Evolutionary conservation across 1,140 invertebrate genomes (phyloP), one percentile per base, ranked within the genome.

Genomic region (Monochamus saltuarius): DNA sequence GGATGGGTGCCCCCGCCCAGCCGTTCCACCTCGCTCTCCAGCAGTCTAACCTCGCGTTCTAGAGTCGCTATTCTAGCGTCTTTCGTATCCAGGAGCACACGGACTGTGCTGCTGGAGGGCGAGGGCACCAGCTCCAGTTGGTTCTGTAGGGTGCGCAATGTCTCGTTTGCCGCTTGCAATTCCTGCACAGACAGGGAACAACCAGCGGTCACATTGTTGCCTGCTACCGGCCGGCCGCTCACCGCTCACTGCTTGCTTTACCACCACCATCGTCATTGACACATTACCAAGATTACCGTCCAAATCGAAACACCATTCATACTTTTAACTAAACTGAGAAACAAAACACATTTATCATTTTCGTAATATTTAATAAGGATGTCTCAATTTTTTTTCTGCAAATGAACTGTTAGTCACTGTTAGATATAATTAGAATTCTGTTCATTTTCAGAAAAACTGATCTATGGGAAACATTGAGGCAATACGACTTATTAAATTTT

Each of bases 31-130:
- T 89, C 88, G 69, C 80, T 75, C 76, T 89, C 87, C 69, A 92
- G 82, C 68, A 89, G 77, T 56, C 83, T 82, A 59, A 94, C 84
- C 75, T 93, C 89, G 68, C 88, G 87, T 82, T 95, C 91, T 77
- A 95, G 81, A 49, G 87, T 90, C 66, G 87, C 83, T 77, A 94
- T 94, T 71, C 90, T 82, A 61, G 89, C 89, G 78, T 92, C 90
- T 84, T 94, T 90, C 47, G 88, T 90, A 79, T 90, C 88, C 75
- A 91, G 81, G 73, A 91, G 87, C 57, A 88, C 87, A 54, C 85
- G 86, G 73, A 89, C 81, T 59, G 87, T 89, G 68, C 80, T 84
- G 77, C 84, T 87, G 71, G 85, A 85, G 61, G 86, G 83, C 72
- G 83, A 83, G 76, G 83, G 87, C 66, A 87, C 86, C 68, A 86